Evolutionary conservation across 2,113 vertebrate species (phyloP), one percentile per base, ranked within the genome.

Genomic region (Phalacrocorax aristotelis): DNA sequence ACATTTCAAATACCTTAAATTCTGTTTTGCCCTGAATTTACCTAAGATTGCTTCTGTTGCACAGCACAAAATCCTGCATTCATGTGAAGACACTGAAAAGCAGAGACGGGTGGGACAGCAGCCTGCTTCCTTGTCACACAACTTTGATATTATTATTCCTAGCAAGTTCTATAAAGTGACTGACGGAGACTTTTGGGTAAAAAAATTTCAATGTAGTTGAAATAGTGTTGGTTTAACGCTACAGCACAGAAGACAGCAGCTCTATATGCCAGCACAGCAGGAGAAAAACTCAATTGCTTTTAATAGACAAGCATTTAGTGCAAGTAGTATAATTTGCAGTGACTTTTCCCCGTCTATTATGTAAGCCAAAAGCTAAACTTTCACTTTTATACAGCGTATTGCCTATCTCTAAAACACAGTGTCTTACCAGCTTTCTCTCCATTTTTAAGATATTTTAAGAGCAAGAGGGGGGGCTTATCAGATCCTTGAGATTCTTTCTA

Each of bases 251-350:
- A 92, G 49, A 83, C 22, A 84, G 79, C 57, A 87, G 83, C 19
- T 52, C 72, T 90, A 6, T 57, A 54, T 42, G 81, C 68, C 80
- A 94, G 81, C 83, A 90, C 81, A 94, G 79, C 75, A 77, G 81
- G 44, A 55, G 86, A 96, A 87, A 91, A 34, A 82, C 29, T 82
- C 81, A 57, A 46, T 66, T 90, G 46, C 96, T 96, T 96, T 95
- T 84, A 96, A 95, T 22, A 97, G 94, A 84, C 55, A 70, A 86
- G 55, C 14, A 9, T 95, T 97, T 95, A 95, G 70, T 79, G 62
- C 77, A 97, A 96, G 46, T 69, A 64, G 23, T 90, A 46, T 74
- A 91, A 94, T 91, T 79, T 85, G 87, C 64, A 90, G 66, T 93
- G 89, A 87, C 77, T 85, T 93, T 96, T 97, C 61, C 91, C 52